Evolutionary conservation across 2,888 invertebrate genomes (phyloP).

Genomic region (Leucophenga maculata): DNA sequence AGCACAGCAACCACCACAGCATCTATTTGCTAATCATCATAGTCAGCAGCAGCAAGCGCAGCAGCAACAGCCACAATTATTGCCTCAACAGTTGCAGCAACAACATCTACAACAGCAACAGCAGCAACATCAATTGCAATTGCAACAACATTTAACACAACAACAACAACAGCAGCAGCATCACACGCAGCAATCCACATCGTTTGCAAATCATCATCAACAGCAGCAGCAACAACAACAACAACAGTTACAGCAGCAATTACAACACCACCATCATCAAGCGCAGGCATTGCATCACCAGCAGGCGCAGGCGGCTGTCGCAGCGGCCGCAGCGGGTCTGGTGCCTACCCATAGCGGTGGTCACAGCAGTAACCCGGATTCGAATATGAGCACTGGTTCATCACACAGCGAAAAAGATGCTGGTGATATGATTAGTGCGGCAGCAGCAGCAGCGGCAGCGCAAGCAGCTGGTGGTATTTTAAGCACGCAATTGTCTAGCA

Average conservation of each 20-base stretch:
- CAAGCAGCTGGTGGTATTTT: slow-evolving; percentile 29
- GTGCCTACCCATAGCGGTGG: slow-evolving; percentile 53
- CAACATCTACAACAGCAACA: slow-evolving; percentile 33
- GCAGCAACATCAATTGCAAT: slow-evolving; percentile 52
- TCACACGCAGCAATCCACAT: slow-evolving; percentile 42
- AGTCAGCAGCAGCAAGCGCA: slow-evolving; percentile 44
- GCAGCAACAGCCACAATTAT: slow-evolving; percentile 41
- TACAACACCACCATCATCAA: slow-evolving; percentile 24
- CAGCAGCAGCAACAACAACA: slow-evolving; percentile 40
- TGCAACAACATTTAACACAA: slow-evolving; percentile 46
- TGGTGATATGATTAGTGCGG: slow-evolving; percentile 66
- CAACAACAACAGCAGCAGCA: slow-evolving; percentile 45
- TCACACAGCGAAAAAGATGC: slow-evolving; percentile 95
- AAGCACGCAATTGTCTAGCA: slow-evolving; percentile 24
- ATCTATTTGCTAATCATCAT: slow-evolving; percentile 38
- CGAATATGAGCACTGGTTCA: slow-evolving; percentile 98
- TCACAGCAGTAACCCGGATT: slow-evolving; percentile 87
- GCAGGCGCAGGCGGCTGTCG: slow-evolving; percentile 41
- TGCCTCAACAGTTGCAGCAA: slow-evolving; percentile 36
- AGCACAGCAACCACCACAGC: slow-evolving; percentile 66
- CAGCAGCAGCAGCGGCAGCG: slow-evolving; percentile 45
- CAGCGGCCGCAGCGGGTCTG: slow-evolving; percentile 19
- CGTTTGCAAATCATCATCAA: slow-evolving; percentile 43
- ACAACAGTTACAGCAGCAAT: slow-evolving; percentile 39
- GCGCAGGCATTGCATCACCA: slow-evolving; percentile 33